Conservation (phyloP, 2,797 vertebrate genomes). For the Halcyon leucocephala region DNA sequence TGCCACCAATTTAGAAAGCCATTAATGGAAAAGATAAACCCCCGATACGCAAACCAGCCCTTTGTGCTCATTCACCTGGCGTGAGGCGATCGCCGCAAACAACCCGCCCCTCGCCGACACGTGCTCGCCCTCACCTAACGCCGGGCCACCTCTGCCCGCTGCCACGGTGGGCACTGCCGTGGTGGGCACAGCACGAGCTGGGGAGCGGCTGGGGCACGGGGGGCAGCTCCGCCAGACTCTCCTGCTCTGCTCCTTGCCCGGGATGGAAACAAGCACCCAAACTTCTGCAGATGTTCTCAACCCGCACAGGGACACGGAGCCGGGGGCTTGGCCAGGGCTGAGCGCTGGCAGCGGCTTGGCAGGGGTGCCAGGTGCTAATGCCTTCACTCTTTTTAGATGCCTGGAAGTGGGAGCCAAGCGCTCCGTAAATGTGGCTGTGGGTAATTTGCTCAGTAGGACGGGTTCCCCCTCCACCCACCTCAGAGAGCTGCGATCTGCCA, state of each 20-base stretch:
- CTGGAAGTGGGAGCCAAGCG: rapidly evolving
- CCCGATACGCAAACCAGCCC: slow-evolving; percentile 45
- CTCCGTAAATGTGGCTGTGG: not conserved
- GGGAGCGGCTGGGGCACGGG: not conserved
- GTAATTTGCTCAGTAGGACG: not conserved
- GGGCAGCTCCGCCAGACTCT: rapidly evolving
- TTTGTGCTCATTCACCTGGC: not conserved
- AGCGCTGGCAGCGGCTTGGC: not conserved
- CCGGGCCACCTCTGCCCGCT: not conserved
- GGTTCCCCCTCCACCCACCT: not conserved
- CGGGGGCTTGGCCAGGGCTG: rapidly evolving
- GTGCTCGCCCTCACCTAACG: rapidly evolving
- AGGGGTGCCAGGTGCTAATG: rapidly evolving
- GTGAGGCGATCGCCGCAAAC: not conserved
- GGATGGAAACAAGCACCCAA: rapidly evolving
- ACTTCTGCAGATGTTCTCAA: rapidly evolving
- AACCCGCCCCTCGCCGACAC: not conserved
- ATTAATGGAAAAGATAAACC: slow-evolving; percentile 80
- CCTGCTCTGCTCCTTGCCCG: not conserved
- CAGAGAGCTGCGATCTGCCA: not conserved
- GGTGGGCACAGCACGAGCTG: not conserved
- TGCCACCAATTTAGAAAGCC: slow-evolving; percentile 84
- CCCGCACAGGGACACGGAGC: rapidly evolving
- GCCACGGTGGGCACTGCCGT: rapidly evolving
- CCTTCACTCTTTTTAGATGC: not conserved